A percentile compares a stretch with the other conserved stretches of the same genome.
Conservation (phyloP, 2,888 invertebrate genomes). For the Teleiodes luculella region DNA sequence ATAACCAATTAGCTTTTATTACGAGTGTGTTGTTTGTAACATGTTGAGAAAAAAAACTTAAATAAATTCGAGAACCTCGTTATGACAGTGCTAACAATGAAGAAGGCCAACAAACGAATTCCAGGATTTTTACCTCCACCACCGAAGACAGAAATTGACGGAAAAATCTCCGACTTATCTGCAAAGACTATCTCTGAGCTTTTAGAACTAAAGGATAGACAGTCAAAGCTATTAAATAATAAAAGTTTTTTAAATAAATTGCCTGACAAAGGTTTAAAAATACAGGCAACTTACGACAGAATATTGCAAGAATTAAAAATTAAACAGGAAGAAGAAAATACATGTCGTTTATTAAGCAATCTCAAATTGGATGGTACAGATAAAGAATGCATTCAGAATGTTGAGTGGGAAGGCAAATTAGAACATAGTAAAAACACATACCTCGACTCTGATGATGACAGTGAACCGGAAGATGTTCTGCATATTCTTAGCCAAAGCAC, state of each 20-base stretch:
- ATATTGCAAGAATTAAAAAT: conserved; percentile 65
- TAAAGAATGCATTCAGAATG: conserved; percentile 67
- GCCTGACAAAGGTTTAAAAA: conserved; percentile 80
- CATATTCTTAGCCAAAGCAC: conserved; percentile 79
- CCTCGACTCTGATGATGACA: conserved; percentile 79
- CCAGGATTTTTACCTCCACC: conserved; percentile 67
- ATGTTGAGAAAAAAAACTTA: no score
- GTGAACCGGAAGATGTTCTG: conserved; percentile 78
- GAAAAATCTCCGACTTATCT: conserved; percentile 71
- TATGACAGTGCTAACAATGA: conserved; percentile 40
- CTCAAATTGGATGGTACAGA: conserved; percentile 66
- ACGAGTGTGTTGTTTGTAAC: no score
- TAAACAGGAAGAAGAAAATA: conserved; percentile 70
- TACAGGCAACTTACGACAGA: conserved; percentile 66
- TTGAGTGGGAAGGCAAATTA: conserved; percentile 80
- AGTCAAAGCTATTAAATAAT: conserved; percentile 73
- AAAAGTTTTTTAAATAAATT: conserved; percentile 75
- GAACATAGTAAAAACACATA: conserved; percentile 42
- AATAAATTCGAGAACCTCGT: not conserved
- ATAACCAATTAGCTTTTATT: no score
- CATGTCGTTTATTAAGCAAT: conserved; percentile 69
- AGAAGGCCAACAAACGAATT: conserved; percentile 59
- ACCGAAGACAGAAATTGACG: conserved; percentile 72
- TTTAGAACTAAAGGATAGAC: conserved; percentile 74
- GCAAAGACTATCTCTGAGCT: conserved; percentile 69